Base-by-base conservation (phyloP, 2,113 vertebrate species). In the Deroptyus accipitrinus region DNA sequence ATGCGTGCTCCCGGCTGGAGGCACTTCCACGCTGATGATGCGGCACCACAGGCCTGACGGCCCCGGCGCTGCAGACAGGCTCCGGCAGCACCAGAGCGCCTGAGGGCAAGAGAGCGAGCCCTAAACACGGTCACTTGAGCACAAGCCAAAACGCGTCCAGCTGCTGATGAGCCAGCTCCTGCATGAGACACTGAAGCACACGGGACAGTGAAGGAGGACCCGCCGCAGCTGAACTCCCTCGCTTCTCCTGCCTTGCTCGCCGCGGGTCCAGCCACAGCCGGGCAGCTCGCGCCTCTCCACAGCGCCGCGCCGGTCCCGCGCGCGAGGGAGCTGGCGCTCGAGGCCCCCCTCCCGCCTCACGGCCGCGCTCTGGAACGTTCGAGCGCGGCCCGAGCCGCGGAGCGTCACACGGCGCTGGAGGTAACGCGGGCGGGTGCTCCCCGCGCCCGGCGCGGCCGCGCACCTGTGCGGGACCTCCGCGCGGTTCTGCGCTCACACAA, bases 1-100 rank as follows among this genome's bases (percentile, higher is more conserved):
- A 12, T 1, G 2, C 24, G 1, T 0, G 16, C 25, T 61, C 33
- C n/a, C 1, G 0, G 62, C 4, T 1, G 14, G 4, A 30, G 55
- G 17, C 10, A 2, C 1, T 3, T 18, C 2, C 10, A 1, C 59
- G 8, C 15, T 23, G 3, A 12, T 1, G 25, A 44, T 1, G 44
- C 5, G 42, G n/a, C 63, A 17, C 19, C 54, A 57, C 31, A 33
- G 24, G 25, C 42, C 44, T 2, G 41, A 17, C 15, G 4, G 31
- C 31, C 27, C n/a, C 1, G 2, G n/a, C 3, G 3, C 44, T 3
- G 14, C 14, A 4, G 31, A 28, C 17, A 10, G 35, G 49, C 30
- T 11, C 31, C 4, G 1, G 39, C 4, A 13, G 42, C 41, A 17
- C n/a, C 4, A 4, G 8, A 3, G 28, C 30, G 9, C 51, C 52